Evolutionary conservation across 2,113 vertebrate genomes (phyloP).

Genomic region (Alexandromys fortis): DNA sequence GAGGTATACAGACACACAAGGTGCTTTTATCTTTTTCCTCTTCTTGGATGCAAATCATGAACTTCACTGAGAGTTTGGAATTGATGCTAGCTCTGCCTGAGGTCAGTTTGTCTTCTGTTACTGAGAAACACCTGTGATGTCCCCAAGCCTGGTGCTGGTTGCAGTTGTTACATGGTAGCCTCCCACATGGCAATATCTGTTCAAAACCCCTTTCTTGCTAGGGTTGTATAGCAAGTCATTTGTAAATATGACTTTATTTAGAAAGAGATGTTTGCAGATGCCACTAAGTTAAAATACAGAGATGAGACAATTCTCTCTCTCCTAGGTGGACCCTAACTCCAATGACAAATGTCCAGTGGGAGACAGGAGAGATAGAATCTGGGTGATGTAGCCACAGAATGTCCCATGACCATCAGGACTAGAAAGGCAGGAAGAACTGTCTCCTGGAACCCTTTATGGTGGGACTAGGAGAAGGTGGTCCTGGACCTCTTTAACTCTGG

Average conservation of each 20-base stretch:
- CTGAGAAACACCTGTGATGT: background rate
- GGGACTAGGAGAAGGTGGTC: too few species aligned
- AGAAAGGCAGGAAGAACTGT: background rate
- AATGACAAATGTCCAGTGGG: background rate
- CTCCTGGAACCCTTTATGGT: background rate
- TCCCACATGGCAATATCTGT: background rate
- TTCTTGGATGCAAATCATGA: background rate
- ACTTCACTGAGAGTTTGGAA: background rate
- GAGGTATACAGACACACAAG: background rate
- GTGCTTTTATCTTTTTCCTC: background rate
- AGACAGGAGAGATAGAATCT: background rate
- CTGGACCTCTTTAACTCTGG: background rate
- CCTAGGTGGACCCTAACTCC: background rate
- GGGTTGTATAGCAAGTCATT: background rate
- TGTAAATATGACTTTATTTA: background rate
- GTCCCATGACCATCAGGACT: accelerated
- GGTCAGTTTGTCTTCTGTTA: background rate
- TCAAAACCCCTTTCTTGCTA: background rate
- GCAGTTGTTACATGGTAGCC: background rate
- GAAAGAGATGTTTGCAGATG: background rate
- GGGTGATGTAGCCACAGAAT: background rate
- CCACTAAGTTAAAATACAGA: background rate
- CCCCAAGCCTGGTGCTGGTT: background rate
- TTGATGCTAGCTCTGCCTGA: background rate
- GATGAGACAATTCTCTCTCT: background rate